These are phyloP conservation scores for Lacanobia oleracea DNA, from an alignment of 2,888 invertebrate genomes.

Conservation along the genomic window DNA sequence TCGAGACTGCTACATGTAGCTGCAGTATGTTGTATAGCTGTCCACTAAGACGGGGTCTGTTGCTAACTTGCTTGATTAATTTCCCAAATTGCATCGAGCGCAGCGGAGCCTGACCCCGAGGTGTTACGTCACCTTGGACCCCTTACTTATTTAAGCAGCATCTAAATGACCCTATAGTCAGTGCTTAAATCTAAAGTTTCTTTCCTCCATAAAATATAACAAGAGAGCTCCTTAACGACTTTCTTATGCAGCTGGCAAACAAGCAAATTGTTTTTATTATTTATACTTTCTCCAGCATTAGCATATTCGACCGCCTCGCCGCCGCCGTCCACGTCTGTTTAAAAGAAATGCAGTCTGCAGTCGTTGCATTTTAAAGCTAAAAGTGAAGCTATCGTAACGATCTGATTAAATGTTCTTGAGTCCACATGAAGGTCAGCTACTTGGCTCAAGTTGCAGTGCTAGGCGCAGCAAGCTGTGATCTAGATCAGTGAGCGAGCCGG, in stretches of 20 bases:
- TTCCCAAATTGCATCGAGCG: conserved; percentile 38
- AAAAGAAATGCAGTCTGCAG: conserved; percentile 34
- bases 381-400: conserved; percentile 19
- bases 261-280: conserved; percentile 41
- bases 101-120: conserved; percentile 6
- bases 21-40: neutral
- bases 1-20: neutral
- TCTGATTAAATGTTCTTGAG: conserved; percentile 46
- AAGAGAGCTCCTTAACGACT: neutral
- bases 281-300: conserved; percentile 39
- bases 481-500: conserved; percentile 60
- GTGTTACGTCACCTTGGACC: conserved; percentile 15
- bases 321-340: conserved; percentile 16
- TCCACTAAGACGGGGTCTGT: neutral
- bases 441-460: conserved; percentile 65
- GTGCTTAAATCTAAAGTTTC: neutral
- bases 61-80: conserved; percentile 32
- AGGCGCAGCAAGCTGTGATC: conserved; percentile 58
- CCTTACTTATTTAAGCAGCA: conserved; percentile 7
- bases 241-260: conserved; percentile 22
- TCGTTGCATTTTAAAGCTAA: conserved; percentile 11
- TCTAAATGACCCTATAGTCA: neutral
- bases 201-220: conserved; percentile 2
- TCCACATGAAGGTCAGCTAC: conserved; percentile 55
- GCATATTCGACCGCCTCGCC: conserved; percentile 35